Base-by-base conservation (phyloP, 2,113 vertebrate species). In the Entomyzon cyanotis region DNA sequence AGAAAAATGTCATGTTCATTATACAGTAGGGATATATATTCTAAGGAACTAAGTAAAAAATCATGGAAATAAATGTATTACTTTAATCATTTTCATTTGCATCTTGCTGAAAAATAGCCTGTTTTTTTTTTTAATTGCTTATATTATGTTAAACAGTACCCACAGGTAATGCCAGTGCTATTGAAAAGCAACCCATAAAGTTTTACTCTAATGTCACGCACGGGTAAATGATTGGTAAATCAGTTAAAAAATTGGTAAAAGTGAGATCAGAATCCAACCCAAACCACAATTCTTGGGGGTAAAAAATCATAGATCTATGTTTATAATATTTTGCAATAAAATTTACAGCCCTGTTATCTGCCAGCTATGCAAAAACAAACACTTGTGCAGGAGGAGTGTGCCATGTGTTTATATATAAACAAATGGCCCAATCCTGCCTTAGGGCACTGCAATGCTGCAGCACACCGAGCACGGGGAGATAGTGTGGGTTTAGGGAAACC, bases 351-450 rank as follows among this genome's bases (percentile, higher is more conserved):
- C 71, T 97, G 91, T 97, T 98, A 97, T 97, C 95, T 92, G 74
- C 75, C 85, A 95, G 83, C 44, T 91, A 94, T 96, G 95, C 93
- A 94, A 96, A 97, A 97, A 55, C 95, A 97, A 95, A 96, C 91
- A 93, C 95, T 93, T 70, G 77, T 93, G 75, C 95, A 52, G 95
- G 94, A 94, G 97, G 97, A 98, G 98, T 95, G 98, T 98, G 98
- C 97, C 98, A 85, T 81, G 41, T 98, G 96, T 98, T 98, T 98
- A 98, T 94, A 83, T 90, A 92, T 98, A 98, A 98, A 98, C 97
- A 97, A 94, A 94, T 85, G 92, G 95, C 87, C 94, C 64, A 68
- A 92, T 95, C 95, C 95, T 97, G 96, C 97, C 97, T 86, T 70
- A 82, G 96, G 98, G 97, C 97, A 75, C 31, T 47, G 93, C 79